Evolutionary conservation across 2,113 vertebrate genomes (phyloP).

Genomic region (Podarcis cretensis): DNA sequence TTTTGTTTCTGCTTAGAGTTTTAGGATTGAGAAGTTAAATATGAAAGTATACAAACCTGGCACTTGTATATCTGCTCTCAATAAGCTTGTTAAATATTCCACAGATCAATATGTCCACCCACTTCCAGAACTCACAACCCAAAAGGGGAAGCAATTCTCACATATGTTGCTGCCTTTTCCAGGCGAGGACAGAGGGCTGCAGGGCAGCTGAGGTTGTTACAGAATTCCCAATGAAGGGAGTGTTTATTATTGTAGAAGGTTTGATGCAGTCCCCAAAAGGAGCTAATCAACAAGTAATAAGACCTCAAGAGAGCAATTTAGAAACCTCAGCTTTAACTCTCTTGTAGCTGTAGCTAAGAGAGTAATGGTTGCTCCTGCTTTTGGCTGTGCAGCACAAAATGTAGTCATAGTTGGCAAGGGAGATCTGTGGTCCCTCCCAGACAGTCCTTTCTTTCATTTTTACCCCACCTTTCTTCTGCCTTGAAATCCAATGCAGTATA

Average conservation of each 20-base stretch:
- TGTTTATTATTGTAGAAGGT: slow-evolving; percentile 87
- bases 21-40: not conserved
- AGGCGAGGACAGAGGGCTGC: slow-evolving; percentile 5
- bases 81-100: not conserved
- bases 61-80: not conserved
- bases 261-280: slow-evolving; percentile 90
- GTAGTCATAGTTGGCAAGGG: accelerated
- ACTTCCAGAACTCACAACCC: not conserved
- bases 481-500: too few species aligned
- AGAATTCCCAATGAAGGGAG: slow-evolving; percentile 66
- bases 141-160: not conserved
- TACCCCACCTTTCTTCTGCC: too few species aligned
- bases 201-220: slow-evolving; percentile 55
- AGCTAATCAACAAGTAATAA: slow-evolving; percentile 93
- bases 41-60: not conserved
- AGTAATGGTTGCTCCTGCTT: slow-evolving; percentile 3
- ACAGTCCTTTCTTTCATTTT: not conserved
- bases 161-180: not conserved
- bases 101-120: accelerated
- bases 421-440: too few species aligned
- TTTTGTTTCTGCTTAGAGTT: accelerated
- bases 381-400: not conserved
- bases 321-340: slow-evolving; percentile 86
- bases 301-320: slow-evolving; percentile 91
- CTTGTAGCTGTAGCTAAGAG: slow-evolving; percentile 74